Percentiles rank a stretch among this genome's conserved stretches.
phyloP scores from a whole-genome alignment of 2,797 vertebrate genomes.

The Benthosema pterotum region DNA sequence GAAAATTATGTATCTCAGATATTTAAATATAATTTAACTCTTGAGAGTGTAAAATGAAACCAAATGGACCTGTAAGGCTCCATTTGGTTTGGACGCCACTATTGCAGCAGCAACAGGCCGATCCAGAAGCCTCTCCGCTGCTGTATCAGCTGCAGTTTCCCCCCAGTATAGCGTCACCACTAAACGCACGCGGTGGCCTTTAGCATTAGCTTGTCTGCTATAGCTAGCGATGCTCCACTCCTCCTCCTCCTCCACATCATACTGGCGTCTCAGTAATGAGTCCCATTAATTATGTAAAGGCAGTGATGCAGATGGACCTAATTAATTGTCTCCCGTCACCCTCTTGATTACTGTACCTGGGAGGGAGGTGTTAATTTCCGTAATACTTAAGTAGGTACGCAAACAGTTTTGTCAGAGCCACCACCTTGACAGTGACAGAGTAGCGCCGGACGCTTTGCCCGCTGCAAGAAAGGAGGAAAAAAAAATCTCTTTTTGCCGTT shows the following conservation, averaged over 20 bases:
- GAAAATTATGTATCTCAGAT: too few species aligned
- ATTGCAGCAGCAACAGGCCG: too few species aligned
- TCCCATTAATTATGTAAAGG: conserved; percentile 87
- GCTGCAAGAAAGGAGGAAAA: conserved; percentile 69
- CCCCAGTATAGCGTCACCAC: not conserved
- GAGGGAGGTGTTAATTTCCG: conserved; percentile 88
- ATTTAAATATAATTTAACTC: too few species aligned
- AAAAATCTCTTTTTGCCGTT: conserved; percentile 72
- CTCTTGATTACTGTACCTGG: conserved; percentile 85
- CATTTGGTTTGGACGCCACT: too few species aligned
- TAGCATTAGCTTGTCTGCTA: conserved; percentile 24
- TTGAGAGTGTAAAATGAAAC: too few species aligned
- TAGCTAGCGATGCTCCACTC: conserved; percentile 65
- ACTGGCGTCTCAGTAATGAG: conserved; percentile 82
- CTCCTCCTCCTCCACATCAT: conserved; percentile 79
- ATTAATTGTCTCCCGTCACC: conserved; percentile 87
- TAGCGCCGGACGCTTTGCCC: conserved; percentile 63
- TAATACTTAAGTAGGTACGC: conserved; percentile 84
- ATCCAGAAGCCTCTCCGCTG: not conserved
- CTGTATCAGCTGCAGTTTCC: conserved; percentile 3
- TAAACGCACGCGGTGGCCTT: not conserved
- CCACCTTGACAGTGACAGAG: conserved; percentile 81
- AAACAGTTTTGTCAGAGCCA: conserved; percentile 84
- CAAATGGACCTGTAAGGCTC: too few species aligned
- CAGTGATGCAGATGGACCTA: conserved; percentile 84